These are phyloP conservation scores for Ridgeia piscesae DNA, from an alignment of 1,140 invertebrate genomes.

Conservation along the genomic window DNA sequence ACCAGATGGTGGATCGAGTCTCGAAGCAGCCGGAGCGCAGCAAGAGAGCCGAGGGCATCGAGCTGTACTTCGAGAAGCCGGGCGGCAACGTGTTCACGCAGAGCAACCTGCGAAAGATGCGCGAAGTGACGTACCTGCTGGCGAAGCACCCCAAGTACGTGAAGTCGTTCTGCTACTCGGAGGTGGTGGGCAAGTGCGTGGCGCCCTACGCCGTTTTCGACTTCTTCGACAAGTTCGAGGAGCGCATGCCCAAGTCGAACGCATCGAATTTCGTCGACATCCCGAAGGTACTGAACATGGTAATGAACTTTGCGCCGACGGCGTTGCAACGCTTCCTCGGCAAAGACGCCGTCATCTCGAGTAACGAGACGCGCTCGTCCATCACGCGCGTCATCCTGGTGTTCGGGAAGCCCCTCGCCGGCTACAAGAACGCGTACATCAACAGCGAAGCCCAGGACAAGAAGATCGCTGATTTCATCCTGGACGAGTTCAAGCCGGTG, in stretches of 20 bases:
- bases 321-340: slow-evolving; percentile 23
- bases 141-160: slow-evolving; percentile 22
- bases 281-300: slow-evolving; percentile 16
- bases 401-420: slow-evolving; percentile 21
- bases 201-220: slow-evolving; percentile 23
- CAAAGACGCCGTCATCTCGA: slow-evolving; percentile 16
- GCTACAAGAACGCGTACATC: slow-evolving; percentile 20
- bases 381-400: slow-evolving; percentile 24
- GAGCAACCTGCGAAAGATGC: slow-evolving; percentile 9
- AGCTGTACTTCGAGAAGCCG: slow-evolving; percentile 17
- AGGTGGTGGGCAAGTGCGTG: not conserved
- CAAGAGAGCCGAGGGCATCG: not conserved
- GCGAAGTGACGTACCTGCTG: slow-evolving; percentile 14
- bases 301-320: not conserved
- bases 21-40: not conserved
- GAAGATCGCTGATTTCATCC: slow-evolving; percentile 18
- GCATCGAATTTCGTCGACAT: slow-evolving; percentile 27
- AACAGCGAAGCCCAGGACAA: slow-evolving; percentile 13
- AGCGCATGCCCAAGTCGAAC: not conserved
- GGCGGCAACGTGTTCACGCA: slow-evolving; percentile 26
- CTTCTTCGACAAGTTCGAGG: slow-evolving; percentile 28
- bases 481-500: not conserved
- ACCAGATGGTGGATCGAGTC: slow-evolving; percentile 38
- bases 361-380: not conserved
- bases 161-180: slow-evolving; percentile 39